Conservation (phyloP, 2,797 vertebrate species). For the Malurus splendens region DNA sequence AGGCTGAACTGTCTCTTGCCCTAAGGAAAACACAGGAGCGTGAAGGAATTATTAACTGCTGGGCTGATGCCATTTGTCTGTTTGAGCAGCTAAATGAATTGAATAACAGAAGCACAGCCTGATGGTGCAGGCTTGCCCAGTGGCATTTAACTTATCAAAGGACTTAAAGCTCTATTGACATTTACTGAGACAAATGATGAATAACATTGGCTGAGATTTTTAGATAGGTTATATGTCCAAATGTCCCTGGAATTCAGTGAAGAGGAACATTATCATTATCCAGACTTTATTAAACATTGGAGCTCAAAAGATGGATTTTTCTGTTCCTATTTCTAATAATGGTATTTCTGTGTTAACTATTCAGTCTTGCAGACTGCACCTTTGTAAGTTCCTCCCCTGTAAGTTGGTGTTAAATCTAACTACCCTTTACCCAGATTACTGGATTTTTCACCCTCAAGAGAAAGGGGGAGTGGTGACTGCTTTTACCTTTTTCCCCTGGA, state of each 20-base stretch:
- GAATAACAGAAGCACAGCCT: constrained; percentile 5
- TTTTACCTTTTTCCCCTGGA: background rate
- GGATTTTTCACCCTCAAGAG: background rate
- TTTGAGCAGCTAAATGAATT: constrained; percentile 56
- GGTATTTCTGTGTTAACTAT: background rate
- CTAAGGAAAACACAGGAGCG: constrained; percentile 29
- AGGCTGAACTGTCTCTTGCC: constrained; percentile 29
- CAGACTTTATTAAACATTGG: constrained; percentile 18
- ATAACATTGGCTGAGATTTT: constrained; percentile 15
- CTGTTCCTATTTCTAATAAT: background rate
- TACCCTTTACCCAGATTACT: background rate
- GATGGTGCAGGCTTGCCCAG: background rate
- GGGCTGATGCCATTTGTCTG: constrained; percentile 49
- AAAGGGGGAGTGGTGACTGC: background rate
- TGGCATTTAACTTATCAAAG: constrained; percentile 48
- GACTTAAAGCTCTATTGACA: constrained; percentile 25
- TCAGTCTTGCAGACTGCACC: background rate
- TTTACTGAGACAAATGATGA: constrained; percentile 32
- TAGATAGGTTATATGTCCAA: background rate
- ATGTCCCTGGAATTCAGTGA: constrained; percentile 23
- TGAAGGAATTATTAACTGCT: constrained; percentile 57
- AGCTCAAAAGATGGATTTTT: constrained; percentile 1
- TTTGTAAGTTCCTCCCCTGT: background rate
- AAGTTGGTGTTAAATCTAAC: background rate
- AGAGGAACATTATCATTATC: constrained; percentile 6